phyloP scores from a whole-genome alignment of 2,113 vertebrate species.

The Calypte anna region DNA sequence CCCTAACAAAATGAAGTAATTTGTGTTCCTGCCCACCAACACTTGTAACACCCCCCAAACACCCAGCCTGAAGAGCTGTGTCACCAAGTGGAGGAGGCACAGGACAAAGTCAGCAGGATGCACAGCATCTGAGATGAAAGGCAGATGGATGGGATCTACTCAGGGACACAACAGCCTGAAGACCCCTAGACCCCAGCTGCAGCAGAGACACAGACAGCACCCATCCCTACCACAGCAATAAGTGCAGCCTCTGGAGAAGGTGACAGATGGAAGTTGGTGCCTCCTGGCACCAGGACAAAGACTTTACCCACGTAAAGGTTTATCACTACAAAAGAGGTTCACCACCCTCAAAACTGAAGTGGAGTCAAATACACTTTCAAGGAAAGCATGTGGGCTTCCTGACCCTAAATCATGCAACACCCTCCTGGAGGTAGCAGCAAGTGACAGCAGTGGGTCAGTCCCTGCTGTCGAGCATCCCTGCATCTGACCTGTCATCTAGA shows the following conservation, averaged over 20 bases:
- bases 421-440: not conserved
- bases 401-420: not conserved
- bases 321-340: not conserved
- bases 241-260: not conserved
- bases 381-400: not conserved
- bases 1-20: fast-evolving
- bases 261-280: not conserved
- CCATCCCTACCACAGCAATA: fast-evolving
- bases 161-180: not conserved
- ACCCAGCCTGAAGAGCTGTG: not conserved
- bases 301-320: not conserved
- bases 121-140: not conserved
- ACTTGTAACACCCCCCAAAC: not conserved
- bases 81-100: not conserved
- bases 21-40: not conserved
- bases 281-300: not conserved
- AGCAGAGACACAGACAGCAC: not conserved
- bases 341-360: not conserved
- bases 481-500: not conserved
- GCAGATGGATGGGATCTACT: not conserved
- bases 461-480: not conserved
- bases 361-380: not conserved
- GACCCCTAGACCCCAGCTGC: not conserved
- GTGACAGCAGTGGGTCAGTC: not conserved
- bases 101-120: not conserved